Percentiles rank a stretch among this genome's conserved stretches.
phyloP scores from a whole-genome alignment of 2,888 invertebrate genomes.

The Coenonympha glycerion region DNA sequence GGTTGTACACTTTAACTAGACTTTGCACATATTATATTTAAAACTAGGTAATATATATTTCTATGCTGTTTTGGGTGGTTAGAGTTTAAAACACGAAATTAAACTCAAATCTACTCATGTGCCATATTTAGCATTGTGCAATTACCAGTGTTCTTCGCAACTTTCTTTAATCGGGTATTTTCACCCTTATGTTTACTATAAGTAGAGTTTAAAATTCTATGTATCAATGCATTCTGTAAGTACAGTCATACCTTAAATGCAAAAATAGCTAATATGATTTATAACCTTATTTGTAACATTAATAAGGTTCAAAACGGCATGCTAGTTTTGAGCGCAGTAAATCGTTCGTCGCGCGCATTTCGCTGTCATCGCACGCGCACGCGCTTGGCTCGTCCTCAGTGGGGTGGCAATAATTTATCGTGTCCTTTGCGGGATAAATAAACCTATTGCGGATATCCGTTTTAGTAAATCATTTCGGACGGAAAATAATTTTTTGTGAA shows the following conservation, averaged over 20 bases:
- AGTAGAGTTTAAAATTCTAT: no score
- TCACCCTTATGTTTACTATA: conserved; percentile 4
- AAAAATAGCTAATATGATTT: no score
- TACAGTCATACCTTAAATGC: no score
- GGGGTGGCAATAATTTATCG: conserved; percentile 34
- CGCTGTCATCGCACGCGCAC: conserved; percentile 46
- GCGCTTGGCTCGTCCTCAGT: conserved; percentile 32
- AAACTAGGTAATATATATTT: no score
- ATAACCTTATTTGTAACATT: no score
- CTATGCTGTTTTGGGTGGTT: no score
- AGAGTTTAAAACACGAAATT: conserved; percentile 10
- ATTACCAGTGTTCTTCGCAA: no score
- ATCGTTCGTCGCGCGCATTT: conserved; percentile 56
- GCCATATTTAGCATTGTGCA: not conserved
- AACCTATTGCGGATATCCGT: conserved; percentile 6
- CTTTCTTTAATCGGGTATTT: not conserved
- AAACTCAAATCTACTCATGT: no score
- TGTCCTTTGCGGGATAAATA: conserved; percentile 3
- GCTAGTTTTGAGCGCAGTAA: conserved; percentile 36
- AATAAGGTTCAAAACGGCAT: conserved; percentile 11
- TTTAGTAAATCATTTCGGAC: not conserved
- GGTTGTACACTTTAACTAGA: no score
- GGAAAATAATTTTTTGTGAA: not conserved
- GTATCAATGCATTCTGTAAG: no score
- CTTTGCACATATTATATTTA: no score